phyloP scores from a whole-genome alignment of 2,113 vertebrate genomes.

The Aptenodytes forsteri region DNA sequence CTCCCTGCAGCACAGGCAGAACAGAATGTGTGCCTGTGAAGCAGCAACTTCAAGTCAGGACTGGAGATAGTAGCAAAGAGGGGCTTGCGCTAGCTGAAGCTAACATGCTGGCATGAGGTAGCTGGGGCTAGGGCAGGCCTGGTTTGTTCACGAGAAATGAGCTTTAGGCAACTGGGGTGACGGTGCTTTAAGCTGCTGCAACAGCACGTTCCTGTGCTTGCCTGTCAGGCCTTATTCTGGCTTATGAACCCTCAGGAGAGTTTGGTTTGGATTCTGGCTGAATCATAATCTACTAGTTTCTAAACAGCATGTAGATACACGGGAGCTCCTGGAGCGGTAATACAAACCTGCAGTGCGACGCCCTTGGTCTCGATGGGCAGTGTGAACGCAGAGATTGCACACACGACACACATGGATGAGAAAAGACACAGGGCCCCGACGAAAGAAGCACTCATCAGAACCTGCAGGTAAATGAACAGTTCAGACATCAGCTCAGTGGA shows the following conservation, averaged over 20 bases:
- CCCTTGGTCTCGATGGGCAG: slow-evolving; percentile 93
- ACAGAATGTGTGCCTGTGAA: neutral
- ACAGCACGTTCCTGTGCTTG: rapidly evolving
- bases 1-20: neutral
- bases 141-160: neutral
- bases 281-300: neutral
- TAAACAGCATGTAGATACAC: neutral
- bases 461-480: slow-evolving; percentile 69
- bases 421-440: slow-evolving; percentile 84
- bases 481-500: neutral
- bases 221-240: neutral
- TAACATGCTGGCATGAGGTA: rapidly evolving
- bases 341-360: slow-evolving; percentile 86
- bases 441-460: slow-evolving; percentile 86
- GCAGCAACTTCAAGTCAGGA: neutral
- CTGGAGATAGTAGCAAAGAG: neutral
- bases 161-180: neutral
- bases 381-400: slow-evolving; percentile 79
- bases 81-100: neutral
- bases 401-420: slow-evolving; percentile 78
- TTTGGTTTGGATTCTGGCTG: neutral
- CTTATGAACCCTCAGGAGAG: neutral
- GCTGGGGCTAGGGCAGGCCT: neutral
- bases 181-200: neutral
- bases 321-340: neutral